Conservation (phyloP, 2,113 vertebrate genomes). For the Pachyramphus minor region DNA sequence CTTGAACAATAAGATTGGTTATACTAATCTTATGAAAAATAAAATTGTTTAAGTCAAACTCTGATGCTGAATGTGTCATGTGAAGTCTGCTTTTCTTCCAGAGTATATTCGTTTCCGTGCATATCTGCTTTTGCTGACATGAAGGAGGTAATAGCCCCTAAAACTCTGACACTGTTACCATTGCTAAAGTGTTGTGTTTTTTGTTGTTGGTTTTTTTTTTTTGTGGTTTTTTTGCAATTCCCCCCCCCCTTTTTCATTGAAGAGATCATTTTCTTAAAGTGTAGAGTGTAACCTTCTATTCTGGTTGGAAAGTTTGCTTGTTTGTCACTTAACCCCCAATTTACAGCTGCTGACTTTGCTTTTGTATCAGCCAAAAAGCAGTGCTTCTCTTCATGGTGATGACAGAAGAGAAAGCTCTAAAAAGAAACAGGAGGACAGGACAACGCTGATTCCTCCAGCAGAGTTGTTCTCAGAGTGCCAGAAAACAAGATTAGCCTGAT, state of each 20-base stretch:
- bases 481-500: background rate
- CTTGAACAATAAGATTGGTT: background rate
- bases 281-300: background rate
- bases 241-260: accelerated
- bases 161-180: accelerated
- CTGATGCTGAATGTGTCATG: background rate
- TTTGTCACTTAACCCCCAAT: background rate
- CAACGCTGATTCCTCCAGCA: background rate
- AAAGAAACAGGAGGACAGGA: background rate
- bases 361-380: background rate
- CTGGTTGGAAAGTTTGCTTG: background rate
- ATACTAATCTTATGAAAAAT: background rate
- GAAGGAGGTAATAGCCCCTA: constrained; percentile 76
- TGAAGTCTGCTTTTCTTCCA: constrained; percentile 63
- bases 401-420: background rate
- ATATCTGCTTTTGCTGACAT: constrained; percentile 77
- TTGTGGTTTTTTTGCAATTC: background rate
- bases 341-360: constrained; percentile 23
- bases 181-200: background rate
- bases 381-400: background rate
- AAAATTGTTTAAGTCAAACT: background rate
- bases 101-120: constrained; percentile 87
- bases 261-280: background rate
- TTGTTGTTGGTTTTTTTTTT: background rate
- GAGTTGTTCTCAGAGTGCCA: background rate